Evolutionary conservation across 2,888 invertebrate species (phyloP).

Genomic region (Gastracanthus pulcherrimus): DNA sequence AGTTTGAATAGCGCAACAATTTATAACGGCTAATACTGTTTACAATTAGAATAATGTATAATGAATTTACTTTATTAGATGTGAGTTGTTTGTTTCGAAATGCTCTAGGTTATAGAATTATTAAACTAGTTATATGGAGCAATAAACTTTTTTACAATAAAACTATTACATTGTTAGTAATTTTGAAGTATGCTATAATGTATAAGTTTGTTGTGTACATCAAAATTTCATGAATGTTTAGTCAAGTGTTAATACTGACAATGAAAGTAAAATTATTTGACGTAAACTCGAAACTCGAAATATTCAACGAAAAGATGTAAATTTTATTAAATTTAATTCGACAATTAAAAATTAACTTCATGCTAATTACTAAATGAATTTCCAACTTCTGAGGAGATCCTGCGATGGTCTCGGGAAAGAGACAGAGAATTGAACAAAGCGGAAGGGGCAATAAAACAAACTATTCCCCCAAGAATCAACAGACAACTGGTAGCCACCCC

Average conservation of each 20-base stretch:
- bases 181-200: no score
- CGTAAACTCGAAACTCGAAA: neutral
- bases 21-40: no score
- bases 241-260: neutral
- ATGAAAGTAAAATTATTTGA: neutral
- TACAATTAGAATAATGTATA: no score
- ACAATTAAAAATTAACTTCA: slow-evolving; percentile 5
- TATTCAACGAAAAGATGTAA: neutral
- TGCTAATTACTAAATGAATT: slow-evolving; percentile 17
- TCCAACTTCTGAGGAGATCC: neutral
- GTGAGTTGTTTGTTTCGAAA: no score
- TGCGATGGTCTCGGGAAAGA: no score
- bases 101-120: no score
- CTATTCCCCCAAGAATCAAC: slow-evolving; percentile 41
- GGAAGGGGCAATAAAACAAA: slow-evolving; percentile 44
- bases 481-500: slow-evolving; percentile 10
- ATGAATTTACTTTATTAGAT: no score
- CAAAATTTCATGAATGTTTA: neutral
- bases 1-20: neutral
- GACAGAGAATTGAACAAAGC: slow-evolving; percentile 31
- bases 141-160: no score
- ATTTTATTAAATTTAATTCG: neutral
- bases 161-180: no score
- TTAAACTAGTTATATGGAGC: no score
- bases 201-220: no score